Conservation (phyloP, 2,113 vertebrate genomes). For the Genyomyrus donnyi region DNA sequence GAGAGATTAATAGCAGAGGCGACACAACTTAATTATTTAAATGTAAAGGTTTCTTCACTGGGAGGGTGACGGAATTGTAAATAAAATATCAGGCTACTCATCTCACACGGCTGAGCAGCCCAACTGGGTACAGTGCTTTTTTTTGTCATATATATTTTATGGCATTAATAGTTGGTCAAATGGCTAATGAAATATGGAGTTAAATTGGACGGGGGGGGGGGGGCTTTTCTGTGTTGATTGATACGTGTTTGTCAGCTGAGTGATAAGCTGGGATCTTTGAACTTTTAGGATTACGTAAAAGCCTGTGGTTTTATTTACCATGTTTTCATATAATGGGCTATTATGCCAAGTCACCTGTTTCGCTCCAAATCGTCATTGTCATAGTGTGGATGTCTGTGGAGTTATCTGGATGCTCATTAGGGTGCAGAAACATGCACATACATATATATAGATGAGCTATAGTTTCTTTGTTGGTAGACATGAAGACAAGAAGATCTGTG, state of each 20-base stretch:
- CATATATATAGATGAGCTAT: neutral
- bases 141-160: neutral
- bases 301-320: neutral
- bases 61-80: neutral
- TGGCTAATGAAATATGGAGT: neutral
- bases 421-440: neutral
- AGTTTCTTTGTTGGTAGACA: neutral
- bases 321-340: neutral
- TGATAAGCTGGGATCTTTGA: neutral
- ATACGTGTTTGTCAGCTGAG: neutral
- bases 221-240: neutral
- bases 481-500: neutral
- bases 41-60: neutral
- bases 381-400: neutral
- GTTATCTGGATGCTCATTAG: neutral
- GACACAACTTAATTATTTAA: neutral
- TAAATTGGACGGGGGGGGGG: neutral
- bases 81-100: neutral
- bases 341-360: neutral
- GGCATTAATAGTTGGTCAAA: neutral
- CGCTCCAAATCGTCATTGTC: neutral
- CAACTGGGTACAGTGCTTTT: neutral
- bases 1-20: neutral
- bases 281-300: neutral
- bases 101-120: neutral